Percentiles rank a stretch among this genome's conserved stretches.
These are phyloP conservation scores for Furcifer pardalis DNA, from an alignment of 2,797 vertebrate genomes.

Conservation along the genomic window DNA sequence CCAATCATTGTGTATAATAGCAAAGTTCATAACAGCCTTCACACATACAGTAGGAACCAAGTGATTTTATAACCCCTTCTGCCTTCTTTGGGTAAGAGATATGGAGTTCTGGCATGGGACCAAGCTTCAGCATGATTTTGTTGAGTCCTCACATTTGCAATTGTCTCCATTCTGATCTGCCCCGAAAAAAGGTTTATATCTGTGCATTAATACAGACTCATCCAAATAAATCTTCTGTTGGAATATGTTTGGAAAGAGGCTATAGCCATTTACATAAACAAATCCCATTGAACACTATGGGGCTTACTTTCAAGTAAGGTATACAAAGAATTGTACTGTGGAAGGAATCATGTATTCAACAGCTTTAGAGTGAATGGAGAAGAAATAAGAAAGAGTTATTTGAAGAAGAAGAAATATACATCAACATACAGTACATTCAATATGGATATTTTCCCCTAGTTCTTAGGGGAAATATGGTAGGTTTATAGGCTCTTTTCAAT, in stretches of 20 bases:
- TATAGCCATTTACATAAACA: neutral
- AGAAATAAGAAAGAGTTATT: neutral
- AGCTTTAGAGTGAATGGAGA: neutral
- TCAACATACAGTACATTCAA: neutral
- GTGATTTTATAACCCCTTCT: neutral
- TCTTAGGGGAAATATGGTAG: neutral
- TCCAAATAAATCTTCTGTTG: neutral
- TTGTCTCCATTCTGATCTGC: too few relatives aligned
- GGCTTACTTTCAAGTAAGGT: neutral
- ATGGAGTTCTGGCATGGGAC: neutral
- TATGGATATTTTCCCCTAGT: neutral
- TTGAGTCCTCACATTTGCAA: neutral
- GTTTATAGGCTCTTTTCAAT: neutral
- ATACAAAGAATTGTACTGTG: neutral
- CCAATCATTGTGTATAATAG: neutral
- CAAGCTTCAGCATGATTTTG: neutral
- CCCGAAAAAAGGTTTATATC: neutral
- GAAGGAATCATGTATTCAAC: neutral
- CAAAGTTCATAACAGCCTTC: neutral
- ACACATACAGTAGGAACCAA: neutral
- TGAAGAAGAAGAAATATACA: neutral
- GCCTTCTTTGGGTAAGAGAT: neutral
- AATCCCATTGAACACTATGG: neutral
- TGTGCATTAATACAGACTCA: neutral
- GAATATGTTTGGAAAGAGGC: neutral